Evolutionary conservation across 1,140 invertebrate species (phyloP).

Genomic region (Trichomalopsis sarcophagae): DNA sequence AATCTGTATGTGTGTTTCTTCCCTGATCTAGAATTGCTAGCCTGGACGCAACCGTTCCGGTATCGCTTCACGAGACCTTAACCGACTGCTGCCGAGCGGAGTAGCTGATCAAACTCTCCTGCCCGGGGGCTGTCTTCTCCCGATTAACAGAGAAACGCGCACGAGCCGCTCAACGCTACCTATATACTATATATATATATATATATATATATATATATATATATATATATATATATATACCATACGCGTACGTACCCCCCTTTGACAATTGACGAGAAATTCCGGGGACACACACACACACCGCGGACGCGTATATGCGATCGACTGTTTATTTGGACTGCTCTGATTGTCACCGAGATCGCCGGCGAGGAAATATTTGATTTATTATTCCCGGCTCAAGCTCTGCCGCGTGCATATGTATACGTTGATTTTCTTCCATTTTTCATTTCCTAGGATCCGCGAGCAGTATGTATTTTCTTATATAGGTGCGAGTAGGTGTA

Average conservation of each 20-base stretch:
- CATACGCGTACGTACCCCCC: not conserved
- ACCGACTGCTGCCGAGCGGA: not conserved
- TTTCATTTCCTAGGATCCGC: not conserved
- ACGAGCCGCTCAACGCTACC: not conserved
- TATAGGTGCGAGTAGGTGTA: not conserved
- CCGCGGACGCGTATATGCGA: not conserved
- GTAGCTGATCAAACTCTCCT: slow-evolving; percentile 23
- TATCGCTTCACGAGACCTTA: slow-evolving; percentile 74
- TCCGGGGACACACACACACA: not conserved
- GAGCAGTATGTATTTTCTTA: not conserved
- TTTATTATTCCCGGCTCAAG: not conserved
- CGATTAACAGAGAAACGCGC: not conserved
- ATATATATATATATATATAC: not conserved
- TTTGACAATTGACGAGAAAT: slow-evolving; percentile 9
- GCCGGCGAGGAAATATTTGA: not conserved
- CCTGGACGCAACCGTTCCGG: slow-evolving; percentile 70
- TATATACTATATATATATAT: not conserved
- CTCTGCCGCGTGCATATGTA: no score
- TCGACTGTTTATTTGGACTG: slow-evolving; percentile 3
- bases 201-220: no score
- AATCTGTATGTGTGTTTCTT: slow-evolving; percentile 59
- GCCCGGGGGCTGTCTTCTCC: not conserved
- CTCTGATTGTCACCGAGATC: not conserved
- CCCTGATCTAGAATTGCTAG: slow-evolving; percentile 69
- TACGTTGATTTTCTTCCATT: not conserved